A percentile compares a stretch with the other conserved stretches of the same genome.
Conservation (phyloP, 2,113 vertebrate species). For the Castor canadensis region DNA sequence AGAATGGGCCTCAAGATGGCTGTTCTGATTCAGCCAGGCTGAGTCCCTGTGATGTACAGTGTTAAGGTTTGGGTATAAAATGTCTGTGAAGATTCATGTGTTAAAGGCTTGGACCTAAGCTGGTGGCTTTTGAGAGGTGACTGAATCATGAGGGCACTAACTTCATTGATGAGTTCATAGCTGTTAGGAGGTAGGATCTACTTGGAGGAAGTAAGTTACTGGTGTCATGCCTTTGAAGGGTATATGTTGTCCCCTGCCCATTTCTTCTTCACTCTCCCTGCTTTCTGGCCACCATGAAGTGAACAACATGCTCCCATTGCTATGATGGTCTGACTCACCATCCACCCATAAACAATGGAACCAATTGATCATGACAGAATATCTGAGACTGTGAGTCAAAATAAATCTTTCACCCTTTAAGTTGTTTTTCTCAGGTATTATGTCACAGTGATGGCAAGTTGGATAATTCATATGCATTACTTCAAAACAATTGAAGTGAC, state of each 20-base stretch:
- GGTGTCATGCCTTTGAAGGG: not conserved
- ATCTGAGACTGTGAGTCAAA: not conserved
- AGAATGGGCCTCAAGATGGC: not conserved
- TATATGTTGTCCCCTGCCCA: not conserved
- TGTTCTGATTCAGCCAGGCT: not conserved
- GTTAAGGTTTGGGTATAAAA: not conserved
- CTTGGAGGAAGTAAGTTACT: not conserved
- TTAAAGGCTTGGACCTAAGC: not conserved
- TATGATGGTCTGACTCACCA: not conserved
- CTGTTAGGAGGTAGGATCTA: not conserved
- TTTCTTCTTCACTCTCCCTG: not conserved
- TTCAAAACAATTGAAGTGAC: conserved; percentile 6
- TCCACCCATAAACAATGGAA: not conserved
- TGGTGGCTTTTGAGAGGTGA: not conserved
- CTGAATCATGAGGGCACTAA: not conserved
- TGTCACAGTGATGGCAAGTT: not conserved
- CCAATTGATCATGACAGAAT: not conserved
- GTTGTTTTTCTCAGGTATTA: not conserved
- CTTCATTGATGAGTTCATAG: not conserved
- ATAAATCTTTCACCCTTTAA: not conserved
- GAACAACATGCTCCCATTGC: not conserved
- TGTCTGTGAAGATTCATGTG: not conserved
- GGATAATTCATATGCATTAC: not conserved
- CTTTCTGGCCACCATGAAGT: not conserved
- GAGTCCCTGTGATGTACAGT: not conserved